These are phyloP conservation scores for Tethya wilhelma DNA, from an alignment of 37 sponge, comb jelly and placozoan genomes.

Conservation along the genomic window DNA sequence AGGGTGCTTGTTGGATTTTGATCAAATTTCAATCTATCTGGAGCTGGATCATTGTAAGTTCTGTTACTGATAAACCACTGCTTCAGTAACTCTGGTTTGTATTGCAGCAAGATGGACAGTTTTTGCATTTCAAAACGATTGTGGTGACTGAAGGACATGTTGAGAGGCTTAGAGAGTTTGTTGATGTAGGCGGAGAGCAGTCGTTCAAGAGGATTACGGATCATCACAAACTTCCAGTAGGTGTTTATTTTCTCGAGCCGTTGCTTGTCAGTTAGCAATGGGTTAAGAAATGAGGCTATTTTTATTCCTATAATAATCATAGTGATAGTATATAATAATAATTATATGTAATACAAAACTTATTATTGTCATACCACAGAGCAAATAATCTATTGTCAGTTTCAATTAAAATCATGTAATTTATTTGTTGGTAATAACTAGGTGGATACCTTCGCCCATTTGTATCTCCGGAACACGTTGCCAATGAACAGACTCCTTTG, in stretches of 20 bases:
- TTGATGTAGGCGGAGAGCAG: slow-evolving; percentile 40
- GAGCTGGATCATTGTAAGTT: neutral
- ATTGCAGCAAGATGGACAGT: neutral
- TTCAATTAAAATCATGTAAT: too few species aligned
- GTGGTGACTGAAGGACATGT: neutral
- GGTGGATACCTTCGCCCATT: too few species aligned
- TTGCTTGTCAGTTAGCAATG: slow-evolving; percentile 21
- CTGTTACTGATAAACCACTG: neutral
- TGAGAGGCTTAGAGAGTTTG: slow-evolving; percentile 25
- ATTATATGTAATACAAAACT: too few species aligned
- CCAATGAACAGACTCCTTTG: too few species aligned
- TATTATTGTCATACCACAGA: too few species aligned
- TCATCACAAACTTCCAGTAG: slow-evolving; percentile 28
- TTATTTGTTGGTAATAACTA: too few species aligned
- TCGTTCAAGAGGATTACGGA: slow-evolving; percentile 60
- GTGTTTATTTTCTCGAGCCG: slow-evolving; percentile 16
- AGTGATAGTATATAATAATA: too few species aligned
- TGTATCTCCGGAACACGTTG: too few species aligned
- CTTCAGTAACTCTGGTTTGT: neutral
- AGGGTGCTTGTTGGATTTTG: neutral
- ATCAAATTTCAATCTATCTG: neutral
- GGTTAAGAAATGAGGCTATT: too few species aligned
- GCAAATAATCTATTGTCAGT: too few species aligned
- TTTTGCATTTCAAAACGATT: slow-evolving; percentile 20
- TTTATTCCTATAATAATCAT: too few species aligned